Percentiles rank a stretch among this genome's conserved stretches.
Conservation (phyloP, 2,797 vertebrate species). For the Enteromius treurensis region DNA sequence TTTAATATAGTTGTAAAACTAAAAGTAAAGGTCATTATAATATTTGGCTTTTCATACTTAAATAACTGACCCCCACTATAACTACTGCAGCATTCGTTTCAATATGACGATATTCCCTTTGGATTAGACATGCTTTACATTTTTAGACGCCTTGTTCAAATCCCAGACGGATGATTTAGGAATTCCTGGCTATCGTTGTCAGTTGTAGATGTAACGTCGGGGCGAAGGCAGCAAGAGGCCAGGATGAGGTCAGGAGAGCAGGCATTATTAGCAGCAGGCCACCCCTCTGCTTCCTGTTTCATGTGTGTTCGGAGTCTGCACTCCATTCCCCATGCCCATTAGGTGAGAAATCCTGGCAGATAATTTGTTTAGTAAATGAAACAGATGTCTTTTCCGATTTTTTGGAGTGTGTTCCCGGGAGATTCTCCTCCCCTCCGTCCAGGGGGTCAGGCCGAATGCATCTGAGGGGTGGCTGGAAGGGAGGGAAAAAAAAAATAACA, state of each 20-base stretch:
- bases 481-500: conserved; percentile 85
- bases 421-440: conserved; percentile 71
- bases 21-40: neutral
- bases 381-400: conserved; percentile 76
- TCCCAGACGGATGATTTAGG: conserved; percentile 23
- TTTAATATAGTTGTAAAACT: neutral
- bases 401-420: conserved; percentile 58
- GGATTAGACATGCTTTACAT: conserved; percentile 4
- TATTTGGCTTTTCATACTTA: conserved; percentile 1
- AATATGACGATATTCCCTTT: conserved; percentile 10
- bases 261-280: conserved; percentile 28
- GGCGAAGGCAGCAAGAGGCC: conserved; percentile 26
- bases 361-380: conserved; percentile 82
- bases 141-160: conserved; percentile 20
- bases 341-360: conserved; percentile 71
- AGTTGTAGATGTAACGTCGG: conserved; percentile 19
- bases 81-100: conserved; percentile 6
- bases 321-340: conserved; percentile 64
- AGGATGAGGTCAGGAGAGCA: conserved; percentile 44
- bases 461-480: conserved; percentile 88
- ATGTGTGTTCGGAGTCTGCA: conserved; percentile 11
- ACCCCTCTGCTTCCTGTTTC: conserved; percentile 24
- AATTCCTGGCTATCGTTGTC: conserved; percentile 48
- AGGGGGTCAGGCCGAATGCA: conserved; percentile 87
- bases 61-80: neutral